phyloP scores from a whole-genome alignment of 2,888 invertebrate species.

The Pasiphila rectangulata region DNA sequence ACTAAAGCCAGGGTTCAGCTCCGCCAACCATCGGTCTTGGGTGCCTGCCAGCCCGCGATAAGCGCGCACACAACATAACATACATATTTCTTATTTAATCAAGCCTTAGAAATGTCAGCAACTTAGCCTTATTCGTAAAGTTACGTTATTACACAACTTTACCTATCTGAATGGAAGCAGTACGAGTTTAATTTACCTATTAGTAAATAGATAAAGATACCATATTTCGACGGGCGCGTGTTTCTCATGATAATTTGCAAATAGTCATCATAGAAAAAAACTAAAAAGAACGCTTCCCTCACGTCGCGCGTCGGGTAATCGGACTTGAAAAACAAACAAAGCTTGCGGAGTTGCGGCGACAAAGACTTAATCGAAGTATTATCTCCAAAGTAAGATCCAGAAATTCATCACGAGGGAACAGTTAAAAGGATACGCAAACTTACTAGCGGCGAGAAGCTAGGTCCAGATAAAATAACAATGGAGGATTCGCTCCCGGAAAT shows the following conservation, averaged over 20 bases:
- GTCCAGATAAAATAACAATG: constrained; percentile 32
- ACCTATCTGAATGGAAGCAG: constrained; percentile 18
- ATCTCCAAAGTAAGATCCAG: constrained; percentile 16
- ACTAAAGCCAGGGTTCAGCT: constrained; percentile 43
- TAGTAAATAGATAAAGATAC: constrained; percentile 14
- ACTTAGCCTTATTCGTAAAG: constrained; percentile 24
- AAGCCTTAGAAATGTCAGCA: constrained; percentile 29
- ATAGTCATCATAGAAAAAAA: no score
- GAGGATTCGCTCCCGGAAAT: constrained; percentile 28
- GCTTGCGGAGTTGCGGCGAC: constrained; percentile 5
- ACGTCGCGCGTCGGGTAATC: no score
- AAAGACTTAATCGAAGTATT: constrained; percentile 16
- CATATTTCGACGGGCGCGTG: no score
- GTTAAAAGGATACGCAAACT: constrained; percentile 22
- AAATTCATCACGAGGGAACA: constrained; percentile 22
- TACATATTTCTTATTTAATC: constrained; percentile 53
- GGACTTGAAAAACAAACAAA: not conserved
- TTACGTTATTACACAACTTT: constrained; percentile 22
- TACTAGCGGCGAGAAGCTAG: constrained; percentile 19
- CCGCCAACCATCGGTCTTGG: constrained; percentile 42
- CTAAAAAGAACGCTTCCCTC: no score
- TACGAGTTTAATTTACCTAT: constrained; percentile 19
- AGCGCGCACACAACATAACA: constrained; percentile 45
- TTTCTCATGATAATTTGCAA: no score
- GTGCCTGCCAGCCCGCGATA: constrained; percentile 54